Evolutionary conservation across 2,888 invertebrate genomes (phyloP).

Genomic region (Drosophila atripex): DNA sequence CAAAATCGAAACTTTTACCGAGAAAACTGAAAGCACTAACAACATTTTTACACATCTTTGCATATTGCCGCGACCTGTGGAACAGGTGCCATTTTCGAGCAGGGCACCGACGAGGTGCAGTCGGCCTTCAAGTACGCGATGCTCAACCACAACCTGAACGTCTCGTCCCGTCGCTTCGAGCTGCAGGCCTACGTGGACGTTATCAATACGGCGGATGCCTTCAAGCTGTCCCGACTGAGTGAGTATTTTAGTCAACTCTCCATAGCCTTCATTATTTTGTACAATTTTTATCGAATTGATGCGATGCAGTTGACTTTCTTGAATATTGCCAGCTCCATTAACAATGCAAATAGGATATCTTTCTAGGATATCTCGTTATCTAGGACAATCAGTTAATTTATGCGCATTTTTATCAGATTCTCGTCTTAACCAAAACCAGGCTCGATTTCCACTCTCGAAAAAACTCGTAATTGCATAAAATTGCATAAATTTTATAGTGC

Average conservation of each 20-base stretch:
- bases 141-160: conserved; percentile 93
- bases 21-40: conserved; percentile 20
- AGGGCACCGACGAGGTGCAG: conserved; percentile 95
- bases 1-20: conserved; percentile 35
- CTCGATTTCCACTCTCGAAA: conserved; percentile 1
- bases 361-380: conserved; percentile 21
- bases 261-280: neutral
- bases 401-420: conserved; percentile 38
- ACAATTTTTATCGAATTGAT: neutral
- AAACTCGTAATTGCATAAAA: neutral
- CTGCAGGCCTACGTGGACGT: conserved; percentile 95
- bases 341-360: conserved; percentile 6
- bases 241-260: conserved; percentile 83
- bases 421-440: neutral
- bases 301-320: conserved; percentile 2
- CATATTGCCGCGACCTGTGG: conserved; percentile 52
- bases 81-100: conserved; percentile 95
- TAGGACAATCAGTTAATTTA: conserved; percentile 28
- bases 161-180: conserved; percentile 91
- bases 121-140: conserved; percentile 96
- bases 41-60: conserved; percentile 38
- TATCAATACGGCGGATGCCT: conserved; percentile 96
- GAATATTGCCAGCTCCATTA: neutral
- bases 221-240: conserved; percentile 95
- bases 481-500: neutral